A percentile compares a stretch with the other conserved stretches of the same genome.
These are phyloP conservation scores for Cephalopterus ornatus DNA, from an alignment of 2,113 vertebrate species.

Conservation along the genomic window DNA sequence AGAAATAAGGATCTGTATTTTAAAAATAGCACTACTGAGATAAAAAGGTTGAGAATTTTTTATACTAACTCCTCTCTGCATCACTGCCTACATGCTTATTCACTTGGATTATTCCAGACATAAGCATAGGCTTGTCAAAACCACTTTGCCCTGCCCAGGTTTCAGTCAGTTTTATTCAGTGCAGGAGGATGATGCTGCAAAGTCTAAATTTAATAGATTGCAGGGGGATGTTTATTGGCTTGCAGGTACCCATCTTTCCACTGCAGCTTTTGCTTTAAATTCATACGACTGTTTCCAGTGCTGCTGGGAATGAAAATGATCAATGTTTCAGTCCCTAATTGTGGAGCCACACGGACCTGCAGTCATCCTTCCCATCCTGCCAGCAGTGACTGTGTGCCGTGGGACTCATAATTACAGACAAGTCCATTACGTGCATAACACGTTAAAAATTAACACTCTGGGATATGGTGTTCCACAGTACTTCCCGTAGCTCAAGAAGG, in stretches of 20 bases:
- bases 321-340: background rate
- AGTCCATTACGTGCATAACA: slow-evolving; percentile 1
- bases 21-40: background rate
- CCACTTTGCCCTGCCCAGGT: slow-evolving; percentile 15
- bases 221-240: background rate
- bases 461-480: background rate
- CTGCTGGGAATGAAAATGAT: slow-evolving; percentile 5
- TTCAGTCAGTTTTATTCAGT: slow-evolving; percentile 17
- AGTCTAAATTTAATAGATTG: slow-evolving; percentile 12
- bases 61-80: background rate
- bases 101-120: background rate
- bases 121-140: slow-evolving; percentile 24
- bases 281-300: background rate
- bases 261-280: background rate
- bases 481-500: background rate
- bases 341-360: background rate
- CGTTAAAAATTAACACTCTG: slow-evolving; percentile 50
- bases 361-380: background rate
- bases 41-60: background rate
- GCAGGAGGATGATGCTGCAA: slow-evolving; percentile 51
- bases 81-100: slow-evolving; percentile 3
- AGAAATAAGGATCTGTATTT: background rate
- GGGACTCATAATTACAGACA: background rate
- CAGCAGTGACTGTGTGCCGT: background rate
- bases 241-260: background rate